A percentile compares a stretch with the other conserved stretches of the same genome.
Conservation (phyloP, 2,113 vertebrate species). For the Nanger granti region DNA sequence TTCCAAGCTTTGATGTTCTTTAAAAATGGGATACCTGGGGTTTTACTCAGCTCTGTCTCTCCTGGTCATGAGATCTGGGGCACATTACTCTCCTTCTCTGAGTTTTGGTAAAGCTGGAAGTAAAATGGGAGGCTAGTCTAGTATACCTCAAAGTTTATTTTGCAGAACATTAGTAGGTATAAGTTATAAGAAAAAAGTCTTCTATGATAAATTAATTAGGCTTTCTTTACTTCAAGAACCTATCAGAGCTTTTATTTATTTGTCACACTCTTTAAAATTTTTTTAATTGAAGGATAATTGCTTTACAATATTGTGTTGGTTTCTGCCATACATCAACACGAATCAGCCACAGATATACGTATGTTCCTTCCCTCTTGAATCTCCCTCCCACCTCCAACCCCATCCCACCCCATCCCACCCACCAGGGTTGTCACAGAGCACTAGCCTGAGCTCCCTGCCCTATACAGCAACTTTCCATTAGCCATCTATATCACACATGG, state of each 20-base stretch:
- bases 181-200: not conserved
- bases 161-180: not conserved
- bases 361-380: not conserved
- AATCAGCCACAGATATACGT: not conserved
- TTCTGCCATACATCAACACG: not conserved
- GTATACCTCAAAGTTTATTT: not conserved
- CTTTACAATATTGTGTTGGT: not conserved
- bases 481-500: not conserved
- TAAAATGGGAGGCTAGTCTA: not conserved
- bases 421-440: not conserved
- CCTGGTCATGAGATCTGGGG: not conserved
- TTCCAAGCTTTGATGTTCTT: not conserved
- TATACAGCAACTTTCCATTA: not conserved
- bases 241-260: not conserved
- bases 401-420: not conserved
- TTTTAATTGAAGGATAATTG: not conserved
- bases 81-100: not conserved
- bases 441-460: not conserved
- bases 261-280: not conserved
- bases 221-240: not conserved
- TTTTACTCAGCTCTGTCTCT: not conserved
- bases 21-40: not conserved
- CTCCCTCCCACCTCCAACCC: not conserved
- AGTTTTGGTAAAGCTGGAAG: not conserved
- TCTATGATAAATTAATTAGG: not conserved